phyloP scores from a whole-genome alignment of 2,888 invertebrate genomes.

The Zygaena filipendulae region DNA sequence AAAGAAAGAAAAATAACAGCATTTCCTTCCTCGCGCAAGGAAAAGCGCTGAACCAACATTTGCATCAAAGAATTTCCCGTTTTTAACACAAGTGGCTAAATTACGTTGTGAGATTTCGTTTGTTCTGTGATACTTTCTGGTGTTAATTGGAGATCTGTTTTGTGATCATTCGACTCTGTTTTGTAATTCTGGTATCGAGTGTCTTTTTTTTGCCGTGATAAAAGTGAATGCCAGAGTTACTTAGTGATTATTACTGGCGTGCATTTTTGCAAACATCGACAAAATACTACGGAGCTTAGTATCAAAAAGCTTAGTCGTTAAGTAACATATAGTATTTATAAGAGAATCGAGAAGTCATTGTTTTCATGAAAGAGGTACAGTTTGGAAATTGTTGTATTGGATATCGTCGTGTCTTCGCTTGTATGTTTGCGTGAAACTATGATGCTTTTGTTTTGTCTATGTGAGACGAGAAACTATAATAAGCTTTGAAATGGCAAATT shows the following conservation, averaged over 20 bases:
- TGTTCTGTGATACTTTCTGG: too few species aligned
- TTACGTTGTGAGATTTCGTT: conserved; percentile 43
- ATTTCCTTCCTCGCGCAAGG: conserved; percentile 49
- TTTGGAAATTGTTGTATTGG: conserved; percentile 54
- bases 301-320: conserved; percentile 27
- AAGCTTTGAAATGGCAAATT: too few species aligned
- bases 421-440: conserved; percentile 31
- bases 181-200: too few species aligned
- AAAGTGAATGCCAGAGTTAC: too few species aligned
- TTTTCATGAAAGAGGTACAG: too few species aligned
- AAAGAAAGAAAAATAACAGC: conserved; percentile 40
- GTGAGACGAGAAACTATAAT: too few species aligned
- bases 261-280: too few species aligned
- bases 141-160: too few species aligned
- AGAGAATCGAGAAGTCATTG: conserved; percentile 6
- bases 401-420: conserved; percentile 53
- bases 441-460: conserved; percentile 52
- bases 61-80: conserved; percentile 41
- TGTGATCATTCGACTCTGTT: too few species aligned
- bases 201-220: too few species aligned
- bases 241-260: too few species aligned
- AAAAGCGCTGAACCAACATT: conserved; percentile 36
- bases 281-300: conserved; percentile 21
- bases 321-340: conserved; percentile 23
- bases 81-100: conserved; percentile 52